Percentiles rank a stretch among this genome's conserved stretches.
Evolutionary conservation across 2,797 vertebrate genomes (phyloP).

Genomic region (Bovichtus diacanthus): DNA sequence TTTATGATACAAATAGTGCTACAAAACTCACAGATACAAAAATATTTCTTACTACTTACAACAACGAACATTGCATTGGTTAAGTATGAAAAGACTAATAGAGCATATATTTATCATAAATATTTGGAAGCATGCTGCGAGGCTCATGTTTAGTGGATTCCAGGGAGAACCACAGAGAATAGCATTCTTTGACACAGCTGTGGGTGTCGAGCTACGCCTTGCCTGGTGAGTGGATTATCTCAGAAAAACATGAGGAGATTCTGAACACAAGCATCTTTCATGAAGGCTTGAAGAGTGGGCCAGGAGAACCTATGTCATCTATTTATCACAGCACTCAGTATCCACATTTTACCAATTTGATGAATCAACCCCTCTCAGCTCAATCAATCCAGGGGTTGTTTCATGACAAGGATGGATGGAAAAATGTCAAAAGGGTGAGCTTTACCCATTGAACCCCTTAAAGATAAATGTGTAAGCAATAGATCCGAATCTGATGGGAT

Average conservation of each 20-base stretch:
- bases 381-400: background rate
- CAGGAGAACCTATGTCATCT: slow-evolving; percentile 75
- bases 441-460: background rate
- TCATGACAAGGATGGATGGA: background rate
- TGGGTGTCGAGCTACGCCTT: slow-evolving; percentile 87
- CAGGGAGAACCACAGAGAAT: slow-evolving; percentile 80
- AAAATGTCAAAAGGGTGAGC: background rate
- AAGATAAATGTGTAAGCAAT: background rate
- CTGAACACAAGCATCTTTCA: slow-evolving; percentile 89
- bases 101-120: slow-evolving; percentile 79
- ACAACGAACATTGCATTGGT: slow-evolving; percentile 1
- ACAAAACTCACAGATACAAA: background rate
- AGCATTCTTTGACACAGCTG: slow-evolving; percentile 84
- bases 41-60: background rate
- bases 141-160: slow-evolving; percentile 80
- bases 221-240: slow-evolving; percentile 86
- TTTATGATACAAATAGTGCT: background rate
- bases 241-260: slow-evolving; percentile 86
- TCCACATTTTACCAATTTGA: slow-evolving; percentile 47
- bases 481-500: background rate
- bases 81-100: slow-evolving; percentile 35
- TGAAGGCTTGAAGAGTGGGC: slow-evolving; percentile 82
- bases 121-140: slow-evolving; percentile 72
- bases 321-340: slow-evolving; percentile 57
- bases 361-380: slow-evolving; percentile 33